Evolutionary conservation across 2,113 vertebrate species (phyloP).

Genomic region (Phaethon lepturus): DNA sequence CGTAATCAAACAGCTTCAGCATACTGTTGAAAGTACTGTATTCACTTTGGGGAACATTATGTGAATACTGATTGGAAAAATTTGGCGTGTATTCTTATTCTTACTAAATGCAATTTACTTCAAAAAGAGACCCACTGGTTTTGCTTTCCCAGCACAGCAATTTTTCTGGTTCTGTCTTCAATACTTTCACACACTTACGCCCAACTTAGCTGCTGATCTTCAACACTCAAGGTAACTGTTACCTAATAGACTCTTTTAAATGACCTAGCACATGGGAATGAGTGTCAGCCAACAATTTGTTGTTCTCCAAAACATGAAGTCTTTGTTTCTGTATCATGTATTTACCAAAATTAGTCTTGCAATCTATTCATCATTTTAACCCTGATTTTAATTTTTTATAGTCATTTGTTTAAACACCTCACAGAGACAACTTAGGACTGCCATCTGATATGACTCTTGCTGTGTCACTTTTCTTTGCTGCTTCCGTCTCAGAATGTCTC

Average conservation of each 20-base stretch:
- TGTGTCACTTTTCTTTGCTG: neutral
- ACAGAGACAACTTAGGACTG: neutral
- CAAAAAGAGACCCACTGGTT: slow-evolving; percentile 28
- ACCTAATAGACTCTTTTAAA: neutral
- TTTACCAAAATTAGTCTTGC: neutral
- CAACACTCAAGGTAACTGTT: neutral
- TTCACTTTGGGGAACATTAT: neutral
- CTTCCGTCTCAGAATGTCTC: neutral
- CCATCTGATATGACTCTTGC: neutral
- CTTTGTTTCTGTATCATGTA: neutral
- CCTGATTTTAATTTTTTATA: neutral
- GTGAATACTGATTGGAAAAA: neutral
- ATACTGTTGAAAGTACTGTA: neutral
- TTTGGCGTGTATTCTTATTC: neutral
- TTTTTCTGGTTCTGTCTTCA: slow-evolving; percentile 16
- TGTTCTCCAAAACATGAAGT: neutral
- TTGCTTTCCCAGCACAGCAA: slow-evolving; percentile 11
- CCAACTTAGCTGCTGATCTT: neutral
- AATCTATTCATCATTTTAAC: neutral
- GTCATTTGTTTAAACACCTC: neutral
- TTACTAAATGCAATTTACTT: slow-evolving; percentile 32
- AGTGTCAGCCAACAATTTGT: neutral
- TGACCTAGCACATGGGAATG: neutral
- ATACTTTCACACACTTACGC: neutral
- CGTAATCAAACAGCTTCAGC: neutral